Base-by-base conservation (phyloP, 2,888 invertebrate genomes). In the Biston betularia region DNA sequence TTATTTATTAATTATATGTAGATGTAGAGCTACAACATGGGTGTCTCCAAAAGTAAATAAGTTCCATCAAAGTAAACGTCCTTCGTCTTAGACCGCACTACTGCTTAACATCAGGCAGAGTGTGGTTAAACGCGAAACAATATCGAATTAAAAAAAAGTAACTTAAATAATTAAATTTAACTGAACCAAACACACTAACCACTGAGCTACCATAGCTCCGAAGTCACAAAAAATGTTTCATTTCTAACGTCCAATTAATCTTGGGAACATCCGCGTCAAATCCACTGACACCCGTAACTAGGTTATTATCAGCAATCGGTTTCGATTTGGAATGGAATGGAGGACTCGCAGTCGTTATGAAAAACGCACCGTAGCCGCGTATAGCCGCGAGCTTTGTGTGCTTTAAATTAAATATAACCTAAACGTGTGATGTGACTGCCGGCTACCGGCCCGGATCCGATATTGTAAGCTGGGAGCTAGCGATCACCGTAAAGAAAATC, bases 301-400 rank as follows among this genome's bases (percentile, higher is more conserved):
- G 82, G 75, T 78, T 73, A 81, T 82, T 81, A 78, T 80, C 62
- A 65, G 69, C 73, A 69, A 70, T 72, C 81, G 65, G 75, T 79
- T 83, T 82, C 82, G 80, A 83, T 82, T 82, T 76, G 79, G 80
- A 85, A 85, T 87, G 84, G 82, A 83, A 81, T 85, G 82, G 81
- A 84, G 83, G 45, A 38, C 33, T 66, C 38, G 81, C 75, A 79
- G 69, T 84, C 81, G 84, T 87, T 87, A 86, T 86, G 84, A 86
- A 85, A 87, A 87, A 85, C 83, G 82, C 84, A 84, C 85, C 79
- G 80, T 78, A 84, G 82, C 84, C 84, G 85, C 79, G 80, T 78
- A 84, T 84, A 88, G 88, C 84, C 90, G 87, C 87, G 88, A 89
- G 90, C 86, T 84, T 92, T 92, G 91, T 92, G 85, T 87, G 84